Conservation (phyloP, 2,113 vertebrate genomes). For the Tetrax tetrax region DNA sequence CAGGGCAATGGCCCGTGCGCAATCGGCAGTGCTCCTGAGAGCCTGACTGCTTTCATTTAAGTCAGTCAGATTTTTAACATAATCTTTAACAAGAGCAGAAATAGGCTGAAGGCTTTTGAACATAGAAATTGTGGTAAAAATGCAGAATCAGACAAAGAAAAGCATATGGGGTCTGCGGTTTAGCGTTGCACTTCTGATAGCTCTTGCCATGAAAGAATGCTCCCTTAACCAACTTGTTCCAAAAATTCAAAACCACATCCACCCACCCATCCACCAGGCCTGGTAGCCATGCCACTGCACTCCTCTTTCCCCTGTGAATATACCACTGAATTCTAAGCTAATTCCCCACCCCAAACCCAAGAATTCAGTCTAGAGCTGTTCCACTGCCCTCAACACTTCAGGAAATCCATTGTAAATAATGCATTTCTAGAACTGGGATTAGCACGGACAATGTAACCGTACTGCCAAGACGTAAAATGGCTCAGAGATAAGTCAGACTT, state of each 20-base stretch:
- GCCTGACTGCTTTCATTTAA: background rate
- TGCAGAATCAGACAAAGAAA: background rate
- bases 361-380: background rate
- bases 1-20: fast-evolving
- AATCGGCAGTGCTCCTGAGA: background rate
- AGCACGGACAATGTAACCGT: background rate
- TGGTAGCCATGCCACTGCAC: background rate
- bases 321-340: background rate
- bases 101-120: background rate
- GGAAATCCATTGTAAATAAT: background rate
- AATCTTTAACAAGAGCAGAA: background rate
- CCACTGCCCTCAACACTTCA: background rate
- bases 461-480: background rate
- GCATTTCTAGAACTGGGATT: background rate
- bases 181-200: fast-evolving
- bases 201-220: background rate
- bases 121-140: background rate
- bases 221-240: background rate
- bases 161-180: background rate
- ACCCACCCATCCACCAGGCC: background rate
- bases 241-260: background rate
- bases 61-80: background rate
- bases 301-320: background rate
- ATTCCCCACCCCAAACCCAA: background rate
- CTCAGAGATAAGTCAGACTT: background rate